Evolutionary conservation across 92 coral and sea anemone genomes (phyloP).

Genomic region (Zoanthus gigantus): DNA sequence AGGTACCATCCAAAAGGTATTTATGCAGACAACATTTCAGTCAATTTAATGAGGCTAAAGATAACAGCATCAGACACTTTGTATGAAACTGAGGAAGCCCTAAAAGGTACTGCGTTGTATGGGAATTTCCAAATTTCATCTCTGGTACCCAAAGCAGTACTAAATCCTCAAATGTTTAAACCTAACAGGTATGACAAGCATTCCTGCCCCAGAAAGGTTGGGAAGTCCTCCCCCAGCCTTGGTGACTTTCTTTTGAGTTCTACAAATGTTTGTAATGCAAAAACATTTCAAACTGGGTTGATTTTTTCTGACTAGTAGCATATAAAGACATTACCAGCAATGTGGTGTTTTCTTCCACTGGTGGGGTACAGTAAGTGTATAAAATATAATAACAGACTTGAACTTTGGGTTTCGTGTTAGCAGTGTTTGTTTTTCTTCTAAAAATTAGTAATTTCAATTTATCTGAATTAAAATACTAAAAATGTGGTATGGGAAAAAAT

Average conservation of each 20-base stretch:
- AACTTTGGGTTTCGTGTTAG: conserved; percentile 18
- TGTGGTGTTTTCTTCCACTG: neutral
- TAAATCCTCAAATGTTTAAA: too few species aligned
- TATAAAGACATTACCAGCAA: neutral
- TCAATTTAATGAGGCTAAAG: too few species aligned
- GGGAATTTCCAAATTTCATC: too few species aligned
- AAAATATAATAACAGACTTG: conserved; percentile 12
- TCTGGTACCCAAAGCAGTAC: too few species aligned
- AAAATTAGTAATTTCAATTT: neutral
- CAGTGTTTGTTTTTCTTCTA: conserved; percentile 12
- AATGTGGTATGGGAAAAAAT: neutral
- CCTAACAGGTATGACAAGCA: too few species aligned
- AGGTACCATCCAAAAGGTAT: too few species aligned
- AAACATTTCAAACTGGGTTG: neutral
- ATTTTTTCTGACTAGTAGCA: conserved; percentile 33
- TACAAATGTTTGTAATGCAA: neutral
- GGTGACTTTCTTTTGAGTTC: neutral
- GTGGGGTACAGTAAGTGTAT: conserved; percentile 10
- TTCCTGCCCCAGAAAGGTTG: too few species aligned
- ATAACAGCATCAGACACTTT: too few species aligned
- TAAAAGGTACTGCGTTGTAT: too few species aligned
- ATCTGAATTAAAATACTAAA: neutral
- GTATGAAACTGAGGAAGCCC: too few species aligned
- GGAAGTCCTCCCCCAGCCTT: neutral
- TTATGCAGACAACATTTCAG: too few species aligned